Percentiles rank a stretch among this genome's conserved stretches.
Conservation (phyloP, 2,797 vertebrate species). For the Urosaurus nigricauda region DNA sequence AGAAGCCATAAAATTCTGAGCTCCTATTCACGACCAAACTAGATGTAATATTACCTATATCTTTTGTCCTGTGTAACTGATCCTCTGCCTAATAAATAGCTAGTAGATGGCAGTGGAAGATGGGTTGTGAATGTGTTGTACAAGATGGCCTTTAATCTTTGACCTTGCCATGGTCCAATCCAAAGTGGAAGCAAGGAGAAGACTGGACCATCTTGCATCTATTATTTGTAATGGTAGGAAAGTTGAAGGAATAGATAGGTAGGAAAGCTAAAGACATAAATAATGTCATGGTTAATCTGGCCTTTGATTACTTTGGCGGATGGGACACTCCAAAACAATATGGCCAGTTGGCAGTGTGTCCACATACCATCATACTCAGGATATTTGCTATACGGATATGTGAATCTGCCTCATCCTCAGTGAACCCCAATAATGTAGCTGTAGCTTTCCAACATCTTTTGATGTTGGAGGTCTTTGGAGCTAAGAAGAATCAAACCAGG, state of each 20-base stretch:
- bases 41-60: neutral
- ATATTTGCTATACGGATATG: neutral
- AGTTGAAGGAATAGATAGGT: neutral
- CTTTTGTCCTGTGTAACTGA: neutral
- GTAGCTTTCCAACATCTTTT: neutral
- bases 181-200: neutral
- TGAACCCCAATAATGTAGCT: too few relatives aligned
- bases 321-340: neutral
- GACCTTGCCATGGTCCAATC: neutral
- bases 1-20: neutral
- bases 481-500: neutral
- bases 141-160: neutral
- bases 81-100: neutral
- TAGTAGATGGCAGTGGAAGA: neutral
- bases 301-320: neutral
- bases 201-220: too few relatives aligned
- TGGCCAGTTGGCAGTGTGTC: neutral
- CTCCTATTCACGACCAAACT: neutral
- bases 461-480: neutral
- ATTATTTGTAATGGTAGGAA: neutral
- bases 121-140: neutral
- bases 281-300: neutral
- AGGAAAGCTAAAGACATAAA: too few relatives aligned
- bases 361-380: neutral
- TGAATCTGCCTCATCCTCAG: neutral